These are phyloP conservation scores for Clupea harengus DNA, from an alignment of 2,113 vertebrate genomes.

Conservation along the genomic window DNA sequence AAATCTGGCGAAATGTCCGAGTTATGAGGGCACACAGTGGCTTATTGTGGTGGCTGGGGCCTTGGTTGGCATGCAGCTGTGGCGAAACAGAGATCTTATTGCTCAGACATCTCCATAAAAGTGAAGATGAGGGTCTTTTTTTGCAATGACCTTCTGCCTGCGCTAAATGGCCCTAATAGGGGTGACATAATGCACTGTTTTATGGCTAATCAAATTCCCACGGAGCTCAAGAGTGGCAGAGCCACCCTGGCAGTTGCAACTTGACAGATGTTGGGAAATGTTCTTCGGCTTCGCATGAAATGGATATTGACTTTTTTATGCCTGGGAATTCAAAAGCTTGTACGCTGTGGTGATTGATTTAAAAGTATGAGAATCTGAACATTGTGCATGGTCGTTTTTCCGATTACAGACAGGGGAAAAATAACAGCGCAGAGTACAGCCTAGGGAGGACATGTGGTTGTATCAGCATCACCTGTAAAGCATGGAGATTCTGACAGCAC, in stretches of 20 bases:
- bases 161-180: slow-evolving; percentile 66
- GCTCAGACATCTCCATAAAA: slow-evolving; percentile 66
- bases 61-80: slow-evolving; percentile 61
- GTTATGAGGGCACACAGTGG: slow-evolving; percentile 53
- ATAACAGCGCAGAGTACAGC: background rate
- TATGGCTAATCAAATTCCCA: slow-evolving; percentile 74
- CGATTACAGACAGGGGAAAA: background rate
- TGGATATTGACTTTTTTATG: slow-evolving; percentile 46
- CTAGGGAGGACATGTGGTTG: background rate
- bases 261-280: slow-evolving; percentile 58
- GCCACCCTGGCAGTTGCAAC: slow-evolving; percentile 41
- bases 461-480: background rate
- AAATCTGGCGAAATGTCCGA: background rate
- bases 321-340: slow-evolving; percentile 30
- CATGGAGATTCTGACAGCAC: background rate
- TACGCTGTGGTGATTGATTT: slow-evolving; percentile 18
- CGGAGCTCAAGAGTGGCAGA: slow-evolving; percentile 56
- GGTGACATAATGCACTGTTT: slow-evolving; percentile 71
- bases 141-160: slow-evolving; percentile 66
- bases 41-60: slow-evolving; percentile 54
- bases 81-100: slow-evolving; percentile 67
- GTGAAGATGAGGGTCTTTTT: slow-evolving; percentile 56
- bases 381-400: background rate
- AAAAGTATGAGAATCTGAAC: background rate
- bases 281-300: slow-evolving; percentile 52